Conservation (phyloP, 2,113 vertebrate genomes). For the Dipodomys stephensi region DNA sequence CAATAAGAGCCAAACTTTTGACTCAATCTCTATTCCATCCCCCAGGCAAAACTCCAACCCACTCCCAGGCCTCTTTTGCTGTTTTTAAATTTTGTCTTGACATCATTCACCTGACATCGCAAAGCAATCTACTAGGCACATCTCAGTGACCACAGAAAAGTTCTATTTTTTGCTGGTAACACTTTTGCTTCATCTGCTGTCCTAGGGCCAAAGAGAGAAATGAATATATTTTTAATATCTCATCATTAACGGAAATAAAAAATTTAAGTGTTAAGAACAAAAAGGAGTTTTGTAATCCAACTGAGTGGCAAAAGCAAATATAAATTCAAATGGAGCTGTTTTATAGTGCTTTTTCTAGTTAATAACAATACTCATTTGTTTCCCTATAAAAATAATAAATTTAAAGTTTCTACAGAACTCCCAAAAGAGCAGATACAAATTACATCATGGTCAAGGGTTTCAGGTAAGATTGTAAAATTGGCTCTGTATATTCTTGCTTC, state of each 20-base stretch:
- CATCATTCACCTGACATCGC: background rate
- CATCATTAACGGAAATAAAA: constrained; percentile 1
- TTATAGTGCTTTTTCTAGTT: constrained; percentile 8
- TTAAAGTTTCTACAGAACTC: background rate
- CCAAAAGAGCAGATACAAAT: background rate
- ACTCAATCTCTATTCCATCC: background rate
- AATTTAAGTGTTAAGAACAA: constrained; percentile 1
- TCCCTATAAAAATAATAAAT: background rate
- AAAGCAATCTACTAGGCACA: background rate
- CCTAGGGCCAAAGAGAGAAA: background rate
- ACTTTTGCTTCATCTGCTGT: constrained; percentile 18
- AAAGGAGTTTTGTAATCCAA: background rate
- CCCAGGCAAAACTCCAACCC: background rate
- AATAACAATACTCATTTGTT: background rate
- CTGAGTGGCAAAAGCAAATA: background rate
- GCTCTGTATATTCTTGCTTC: background rate
- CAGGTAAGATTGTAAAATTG: background rate
- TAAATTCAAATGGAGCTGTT: background rate
- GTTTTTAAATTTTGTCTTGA: background rate
- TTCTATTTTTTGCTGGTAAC: background rate
- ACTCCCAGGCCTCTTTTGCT: background rate
- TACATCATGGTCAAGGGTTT: background rate
- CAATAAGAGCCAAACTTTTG: background rate
- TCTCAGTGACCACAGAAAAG: background rate
- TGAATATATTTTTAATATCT: constrained; percentile 15